These are phyloP conservation scores for Brachymystax lenok DNA, from an alignment of 2,797 vertebrate genomes.

Conservation along the genomic window DNA sequence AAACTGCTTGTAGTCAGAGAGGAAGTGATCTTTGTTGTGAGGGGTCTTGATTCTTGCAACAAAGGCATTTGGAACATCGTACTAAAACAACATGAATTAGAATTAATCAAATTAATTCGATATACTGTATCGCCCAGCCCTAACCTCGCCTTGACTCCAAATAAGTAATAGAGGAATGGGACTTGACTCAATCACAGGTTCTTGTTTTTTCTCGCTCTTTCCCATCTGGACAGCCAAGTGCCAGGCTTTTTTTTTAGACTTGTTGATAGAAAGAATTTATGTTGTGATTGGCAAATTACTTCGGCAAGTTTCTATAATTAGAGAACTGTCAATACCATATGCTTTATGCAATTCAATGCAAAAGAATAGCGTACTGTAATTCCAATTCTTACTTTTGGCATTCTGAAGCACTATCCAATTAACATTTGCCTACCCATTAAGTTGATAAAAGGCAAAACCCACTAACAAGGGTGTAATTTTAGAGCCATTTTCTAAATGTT, in stretches of 20 bases:
- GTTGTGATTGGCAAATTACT: too few species aligned
- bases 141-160: background rate
- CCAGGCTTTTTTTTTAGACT: too few species aligned
- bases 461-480: background rate
- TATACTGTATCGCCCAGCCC: too few species aligned
- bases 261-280: too few species aligned
- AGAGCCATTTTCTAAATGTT: background rate
- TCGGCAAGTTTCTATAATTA: background rate
- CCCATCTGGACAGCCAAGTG: too few species aligned
- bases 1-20: too few species aligned
- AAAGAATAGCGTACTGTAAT: background rate
- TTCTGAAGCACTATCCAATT: conserved; percentile 31
- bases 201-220: background rate
- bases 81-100: too few species aligned
- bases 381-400: conserved; percentile 19
- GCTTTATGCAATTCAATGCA: background rate
- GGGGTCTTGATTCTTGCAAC: too few species aligned
- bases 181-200: background rate
- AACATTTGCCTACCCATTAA: background rate
- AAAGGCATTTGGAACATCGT: too few species aligned
- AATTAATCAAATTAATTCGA: too few species aligned
- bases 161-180: background rate
- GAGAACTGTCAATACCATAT: background rate
- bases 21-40: too few species aligned
- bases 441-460: background rate